Conservation (phyloP, 2,888 invertebrate genomes). For the Platycheirus rosarum region DNA sequence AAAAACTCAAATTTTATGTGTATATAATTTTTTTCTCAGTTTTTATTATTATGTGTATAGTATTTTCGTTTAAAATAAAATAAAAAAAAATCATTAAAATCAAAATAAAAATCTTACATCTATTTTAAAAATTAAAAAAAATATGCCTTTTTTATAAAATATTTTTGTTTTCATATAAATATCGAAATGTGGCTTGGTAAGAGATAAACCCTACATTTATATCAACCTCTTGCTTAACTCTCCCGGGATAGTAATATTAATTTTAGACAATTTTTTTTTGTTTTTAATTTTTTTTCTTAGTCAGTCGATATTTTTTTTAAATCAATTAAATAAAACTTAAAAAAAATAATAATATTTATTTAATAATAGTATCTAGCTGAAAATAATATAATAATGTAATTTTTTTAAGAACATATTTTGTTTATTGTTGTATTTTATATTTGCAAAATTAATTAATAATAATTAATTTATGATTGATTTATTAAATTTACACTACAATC, state of each 20-base stretch:
- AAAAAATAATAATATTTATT: slow-evolving; percentile 37
- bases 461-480: slow-evolving; percentile 42
- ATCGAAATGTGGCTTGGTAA: slow-evolving; percentile 67
- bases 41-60: slow-evolving; percentile 57
- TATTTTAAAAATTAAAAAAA: slow-evolving; percentile 38
- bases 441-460: slow-evolving; percentile 41
- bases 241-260: slow-evolving; percentile 40
- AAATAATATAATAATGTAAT: slow-evolving; percentile 18
- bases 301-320: slow-evolving; percentile 68
- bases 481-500: slow-evolving; percentile 58
- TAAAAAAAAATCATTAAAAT: slow-evolving; percentile 40
- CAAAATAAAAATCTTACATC: slow-evolving; percentile 39
- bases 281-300: slow-evolving; percentile 49
- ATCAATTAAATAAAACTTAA: slow-evolving; percentile 43
- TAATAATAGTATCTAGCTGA: slow-evolving; percentile 30
- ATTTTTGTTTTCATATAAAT: slow-evolving; percentile 51
- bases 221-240: slow-evolving; percentile 40
- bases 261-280: slow-evolving; percentile 43
- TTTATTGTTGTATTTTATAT: slow-evolving; percentile 23
- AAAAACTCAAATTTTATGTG: slow-evolving; percentile 51
- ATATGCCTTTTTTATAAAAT: slow-evolving; percentile 36
- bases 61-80: slow-evolving; percentile 51
- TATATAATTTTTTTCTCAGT: slow-evolving; percentile 46
- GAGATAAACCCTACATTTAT: slow-evolving; percentile 35
- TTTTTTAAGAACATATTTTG: slow-evolving; percentile 18